A percentile compares a stretch with the other conserved stretches of the same genome.
Conservation (phyloP, 2,888 invertebrate genomes). For the Geotrupes spiniger region DNA sequence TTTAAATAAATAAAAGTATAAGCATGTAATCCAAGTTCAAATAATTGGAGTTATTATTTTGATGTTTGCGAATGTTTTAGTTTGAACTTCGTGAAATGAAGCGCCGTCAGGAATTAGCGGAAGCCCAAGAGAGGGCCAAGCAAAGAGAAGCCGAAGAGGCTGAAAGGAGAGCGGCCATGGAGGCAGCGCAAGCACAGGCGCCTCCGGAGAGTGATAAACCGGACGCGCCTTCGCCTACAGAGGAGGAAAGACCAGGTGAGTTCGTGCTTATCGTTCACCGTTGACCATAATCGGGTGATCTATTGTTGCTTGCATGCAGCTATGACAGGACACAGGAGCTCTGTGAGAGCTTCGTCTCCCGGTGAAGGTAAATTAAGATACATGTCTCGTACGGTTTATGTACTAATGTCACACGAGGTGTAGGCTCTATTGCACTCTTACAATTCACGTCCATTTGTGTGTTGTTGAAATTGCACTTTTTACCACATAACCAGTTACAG, state of each 20-base stretch:
- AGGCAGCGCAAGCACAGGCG: constrained; percentile 56
- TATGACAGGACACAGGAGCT: constrained; percentile 42
- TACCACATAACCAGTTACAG: too few species aligned
- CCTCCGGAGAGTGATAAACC: constrained; percentile 47
- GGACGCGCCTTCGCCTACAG: constrained; percentile 48
- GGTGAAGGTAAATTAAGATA: constrained; percentile 46
- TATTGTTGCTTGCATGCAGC: constrained; percentile 42
- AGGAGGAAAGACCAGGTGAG: constrained; percentile 59
- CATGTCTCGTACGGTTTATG: not conserved
- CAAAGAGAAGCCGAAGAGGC: constrained; percentile 79
- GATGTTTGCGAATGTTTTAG: too few species aligned
- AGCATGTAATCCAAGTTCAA: too few species aligned
- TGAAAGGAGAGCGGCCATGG: constrained; percentile 64
- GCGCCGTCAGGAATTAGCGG: constrained; percentile 70
- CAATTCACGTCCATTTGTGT: too few species aligned
- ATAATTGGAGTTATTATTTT: too few species aligned
- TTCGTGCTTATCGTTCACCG: not conserved
- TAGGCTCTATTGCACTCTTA: constrained; percentile 20
- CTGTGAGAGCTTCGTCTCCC: constrained; percentile 46
- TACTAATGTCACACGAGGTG: constrained; percentile 19
- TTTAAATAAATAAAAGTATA: too few species aligned
- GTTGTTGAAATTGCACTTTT: too few species aligned
- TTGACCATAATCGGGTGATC: not conserved
- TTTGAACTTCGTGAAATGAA: constrained; percentile 96
- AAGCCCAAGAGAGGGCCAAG: constrained; percentile 60